Percentiles rank a stretch among this genome's conserved stretches.
phyloP scores from a whole-genome alignment of 2,797 vertebrate species.

The Bradypodion pumilum region DNA sequence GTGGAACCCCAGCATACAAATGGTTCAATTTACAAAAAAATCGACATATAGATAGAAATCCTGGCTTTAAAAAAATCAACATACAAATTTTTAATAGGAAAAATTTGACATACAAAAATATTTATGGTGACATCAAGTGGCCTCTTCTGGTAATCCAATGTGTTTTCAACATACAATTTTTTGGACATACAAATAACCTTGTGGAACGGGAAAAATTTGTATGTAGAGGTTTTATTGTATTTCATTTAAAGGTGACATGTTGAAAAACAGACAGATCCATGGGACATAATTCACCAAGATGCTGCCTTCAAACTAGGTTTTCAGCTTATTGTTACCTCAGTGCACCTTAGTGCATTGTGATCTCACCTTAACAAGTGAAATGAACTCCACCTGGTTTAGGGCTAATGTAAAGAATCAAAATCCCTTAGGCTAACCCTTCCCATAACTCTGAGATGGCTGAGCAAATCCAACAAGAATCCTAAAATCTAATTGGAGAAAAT shows the following conservation, averaged over 20 bases:
- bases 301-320: neutral
- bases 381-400: no score
- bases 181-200: no score
- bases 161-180: no score
- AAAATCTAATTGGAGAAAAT: conserved; percentile 38
- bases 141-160: no score
- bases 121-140: no score
- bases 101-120: no score
- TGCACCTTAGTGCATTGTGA: neutral
- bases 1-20: no score
- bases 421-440: neutral
- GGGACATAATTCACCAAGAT: neutral
- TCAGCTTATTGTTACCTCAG: neutral
- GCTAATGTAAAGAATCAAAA: neutral
- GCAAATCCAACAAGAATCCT: neutral
- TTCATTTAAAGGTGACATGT: neutral
- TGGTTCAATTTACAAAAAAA: no score
- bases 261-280: neutral
- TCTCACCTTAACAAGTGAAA: neutral
- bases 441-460: neutral
- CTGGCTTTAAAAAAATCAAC: no score
- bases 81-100: no score
- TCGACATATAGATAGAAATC: no score
- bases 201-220: no score
- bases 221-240: neutral